These are phyloP conservation scores for Urosaurus nigricauda DNA, from an alignment of 2,797 vertebrate species.

Conservation along the genomic window DNA sequence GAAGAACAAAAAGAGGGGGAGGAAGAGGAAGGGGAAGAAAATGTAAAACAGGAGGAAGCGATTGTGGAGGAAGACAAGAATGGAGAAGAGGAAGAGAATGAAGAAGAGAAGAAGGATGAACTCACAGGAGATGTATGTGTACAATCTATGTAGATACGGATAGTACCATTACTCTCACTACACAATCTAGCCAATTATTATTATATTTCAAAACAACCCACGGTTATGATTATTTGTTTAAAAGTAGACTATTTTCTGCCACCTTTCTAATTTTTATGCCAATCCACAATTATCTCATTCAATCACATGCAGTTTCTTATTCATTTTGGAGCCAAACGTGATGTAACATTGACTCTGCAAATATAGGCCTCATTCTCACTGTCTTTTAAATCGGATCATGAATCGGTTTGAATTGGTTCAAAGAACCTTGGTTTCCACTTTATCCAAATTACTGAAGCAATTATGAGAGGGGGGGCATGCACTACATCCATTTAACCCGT, in stretches of 20 bases:
- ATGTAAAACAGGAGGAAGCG: too few species aligned
- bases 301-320: not conserved
- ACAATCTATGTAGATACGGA: not conserved
- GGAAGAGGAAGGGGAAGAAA: too few species aligned
- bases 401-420: too few species aligned
- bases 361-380: not conserved
- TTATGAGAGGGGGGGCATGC: too few species aligned
- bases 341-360: not conserved
- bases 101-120: not conserved
- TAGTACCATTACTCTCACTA: not conserved
- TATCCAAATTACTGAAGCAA: too few species aligned
- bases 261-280: not conserved
- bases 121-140: not conserved
- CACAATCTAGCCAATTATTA: not conserved
- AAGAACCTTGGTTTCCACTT: too few species aligned
- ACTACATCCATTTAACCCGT: too few species aligned
- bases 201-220: not conserved
- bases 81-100: rapidly evolving
- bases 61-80: not conserved
- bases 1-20: too few species aligned
- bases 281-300: not conserved
- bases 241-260: too few species aligned
- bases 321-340: not conserved
- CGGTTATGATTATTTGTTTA: not conserved
- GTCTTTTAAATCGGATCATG: too few species aligned